Percentiles rank a stretch among this genome's conserved stretches.
Evolutionary conservation across 2,888 invertebrate genomes (phyloP).

Genomic region (Caradrina clavipalpis): DNA sequence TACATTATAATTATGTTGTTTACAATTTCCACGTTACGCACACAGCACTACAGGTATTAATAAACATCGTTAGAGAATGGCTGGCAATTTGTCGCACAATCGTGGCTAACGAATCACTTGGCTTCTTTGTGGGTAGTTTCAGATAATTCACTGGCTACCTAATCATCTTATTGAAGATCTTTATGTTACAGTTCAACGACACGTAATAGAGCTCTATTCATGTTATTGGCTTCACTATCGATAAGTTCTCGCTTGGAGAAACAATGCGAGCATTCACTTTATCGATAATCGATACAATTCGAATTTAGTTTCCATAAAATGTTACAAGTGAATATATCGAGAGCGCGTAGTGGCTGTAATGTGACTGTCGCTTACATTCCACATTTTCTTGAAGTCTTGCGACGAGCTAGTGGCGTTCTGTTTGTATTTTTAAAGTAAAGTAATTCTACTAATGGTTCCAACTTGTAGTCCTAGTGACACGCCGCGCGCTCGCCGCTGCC

Average conservation of each 20-base stretch:
- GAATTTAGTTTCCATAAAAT: constrained; percentile 45
- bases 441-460: constrained; percentile 16
- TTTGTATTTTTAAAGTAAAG: background rate
- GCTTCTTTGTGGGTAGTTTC: constrained; percentile 25
- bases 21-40: constrained; percentile 11
- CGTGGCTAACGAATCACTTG: constrained; percentile 51
- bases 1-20: constrained; percentile 30
- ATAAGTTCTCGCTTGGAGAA: constrained; percentile 34
- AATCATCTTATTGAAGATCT: constrained; percentile 38
- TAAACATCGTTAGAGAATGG: constrained; percentile 41
- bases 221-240: constrained; percentile 24
- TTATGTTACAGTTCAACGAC: constrained; percentile 37
- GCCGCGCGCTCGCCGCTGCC: constrained; percentile 20
- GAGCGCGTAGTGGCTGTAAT: constrained; percentile 15
- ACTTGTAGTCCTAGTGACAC: constrained; percentile 11
- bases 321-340: constrained; percentile 33
- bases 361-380: constrained; percentile 16
- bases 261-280: constrained; percentile 46
- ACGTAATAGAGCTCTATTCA: constrained; percentile 34
- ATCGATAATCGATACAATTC: constrained; percentile 51
- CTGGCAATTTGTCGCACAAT: constrained; percentile 51
- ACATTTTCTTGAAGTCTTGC: constrained; percentile 11
- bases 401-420: background rate
- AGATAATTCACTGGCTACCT: constrained; percentile 29
- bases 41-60: constrained; percentile 29